These are phyloP conservation scores for Hirudinaria manillensis DNA, from an alignment of 2,888 invertebrate genomes.

Conservation along the genomic window DNA sequence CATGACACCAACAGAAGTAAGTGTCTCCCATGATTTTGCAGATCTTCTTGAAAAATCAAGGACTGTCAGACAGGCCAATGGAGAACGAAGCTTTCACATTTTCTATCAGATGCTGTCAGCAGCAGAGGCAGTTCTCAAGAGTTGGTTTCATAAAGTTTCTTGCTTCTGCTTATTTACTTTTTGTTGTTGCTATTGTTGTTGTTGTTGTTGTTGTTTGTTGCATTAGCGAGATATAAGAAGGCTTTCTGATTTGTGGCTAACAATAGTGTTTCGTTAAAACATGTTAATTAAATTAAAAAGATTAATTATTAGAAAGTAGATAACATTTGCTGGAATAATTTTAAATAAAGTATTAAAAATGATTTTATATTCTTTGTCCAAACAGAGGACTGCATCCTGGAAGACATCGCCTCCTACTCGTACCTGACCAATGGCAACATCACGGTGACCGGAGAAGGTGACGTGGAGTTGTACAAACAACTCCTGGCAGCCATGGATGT, in stretches of 20 bases:
- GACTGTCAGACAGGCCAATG: slow-evolving; percentile 93
- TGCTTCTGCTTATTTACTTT: no score
- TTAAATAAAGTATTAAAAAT: no score
- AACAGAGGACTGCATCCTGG: slow-evolving; percentile 80
- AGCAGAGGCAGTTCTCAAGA: slow-evolving; percentile 60
- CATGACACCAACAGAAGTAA: no score
- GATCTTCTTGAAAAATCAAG: slow-evolving; percentile 95
- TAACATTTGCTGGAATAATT: neutral
- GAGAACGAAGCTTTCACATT: slow-evolving; percentile 96
- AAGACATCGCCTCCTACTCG: slow-evolving; percentile 84
- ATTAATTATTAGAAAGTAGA: neutral
- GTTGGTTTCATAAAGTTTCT: slow-evolving; percentile 31
- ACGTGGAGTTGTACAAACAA: slow-evolving; percentile 78
- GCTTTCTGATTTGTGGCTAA: neutral
- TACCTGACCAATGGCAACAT: slow-evolving; percentile 82
- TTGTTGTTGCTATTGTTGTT: no score
- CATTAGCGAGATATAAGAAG: neutral
- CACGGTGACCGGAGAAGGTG: slow-evolving; percentile 62
- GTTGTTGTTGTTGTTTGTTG: no score
- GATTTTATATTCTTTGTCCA: no score
- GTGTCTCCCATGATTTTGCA: slow-evolving; percentile 36
- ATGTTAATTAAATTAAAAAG: neutral
- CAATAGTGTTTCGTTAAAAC: no score
- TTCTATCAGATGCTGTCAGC: slow-evolving; percentile 95
- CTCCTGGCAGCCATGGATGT: slow-evolving; percentile 97